Base-by-base conservation (phyloP, 2,113 vertebrate genomes). In the Eudyptes chrysolophus region DNA sequence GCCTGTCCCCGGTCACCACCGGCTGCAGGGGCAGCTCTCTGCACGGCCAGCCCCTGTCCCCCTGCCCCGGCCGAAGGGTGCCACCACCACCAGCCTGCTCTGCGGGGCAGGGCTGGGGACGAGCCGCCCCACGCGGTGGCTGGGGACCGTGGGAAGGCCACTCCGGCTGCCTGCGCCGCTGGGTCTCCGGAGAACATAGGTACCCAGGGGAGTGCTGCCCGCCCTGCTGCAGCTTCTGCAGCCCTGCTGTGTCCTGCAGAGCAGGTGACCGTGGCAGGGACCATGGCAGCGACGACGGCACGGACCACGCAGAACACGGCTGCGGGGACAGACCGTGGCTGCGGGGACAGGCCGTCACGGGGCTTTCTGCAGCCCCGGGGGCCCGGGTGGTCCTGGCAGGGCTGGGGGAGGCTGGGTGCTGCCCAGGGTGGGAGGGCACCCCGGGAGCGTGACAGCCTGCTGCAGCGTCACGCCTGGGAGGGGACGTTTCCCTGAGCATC, bases 371-470 rank as follows among this genome's bases (percentile, higher is more conserved):
- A 55, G 27, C 22, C 5, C 16, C 3, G 12, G 16, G 27, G 14
- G 19, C 15, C 11, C 9, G 2, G 13, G 13, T 36, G 48, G 38
- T 38, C 26, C 49, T 15, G 24, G 51, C 38, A 38, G 34, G 16
- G 42, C 42, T 18, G 14, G 29, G 52, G 26, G 38, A 42, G 5
- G 14, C 51, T 14, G 27, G 18, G 52, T 38, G 49, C 49, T 75
- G 34, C 40, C 19, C 49, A 11, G 16, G 30, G 26, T 4, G 10
- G 20, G 52, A 34, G 15, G 38, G 27, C 32, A 30, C 20, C 36
- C 20, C 2, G 0, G 26, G 6, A 18, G 14, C 1, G 5, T 7
- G 54, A 52, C 2, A 3, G 16, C 32, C 46, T 38, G 16, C 54
- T 9, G 16, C 62, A 60, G 72, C 2, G 0, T 46, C 66, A 57